These are phyloP conservation scores for Wasmannia auropunctata DNA, from an alignment of 1,140 invertebrate genomes.

Conservation along the genomic window DNA sequence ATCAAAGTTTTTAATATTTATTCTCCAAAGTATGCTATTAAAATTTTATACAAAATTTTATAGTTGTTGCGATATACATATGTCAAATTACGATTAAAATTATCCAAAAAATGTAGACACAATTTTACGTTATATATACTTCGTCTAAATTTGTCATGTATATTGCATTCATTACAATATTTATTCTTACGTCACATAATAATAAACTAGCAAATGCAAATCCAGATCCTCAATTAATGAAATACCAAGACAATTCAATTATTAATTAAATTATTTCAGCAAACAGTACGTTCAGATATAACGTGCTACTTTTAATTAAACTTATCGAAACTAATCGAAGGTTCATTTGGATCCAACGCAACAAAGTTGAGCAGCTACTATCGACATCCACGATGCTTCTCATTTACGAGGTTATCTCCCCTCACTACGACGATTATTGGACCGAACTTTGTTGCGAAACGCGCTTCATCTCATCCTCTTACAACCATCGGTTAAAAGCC, in stretches of 20 bases:
- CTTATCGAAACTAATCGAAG: neutral
- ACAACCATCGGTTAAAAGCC: neutral
- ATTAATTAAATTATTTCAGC: conserved; percentile 4
- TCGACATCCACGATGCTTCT: conserved; percentile 16
- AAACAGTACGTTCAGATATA: neutral
- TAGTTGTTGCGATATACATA: neutral
- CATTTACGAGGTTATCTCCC: conserved; percentile 36
- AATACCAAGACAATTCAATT: neutral
- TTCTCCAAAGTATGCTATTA: neutral
- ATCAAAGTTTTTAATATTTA: neutral
- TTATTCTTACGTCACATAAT: neutral
- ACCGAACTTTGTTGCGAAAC: conserved; percentile 34
- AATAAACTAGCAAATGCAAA: neutral
- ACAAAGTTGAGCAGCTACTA: neutral
- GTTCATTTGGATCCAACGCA: neutral
- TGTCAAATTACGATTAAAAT: neutral
- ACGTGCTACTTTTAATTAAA: conserved; percentile 14
- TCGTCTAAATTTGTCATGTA: neutral
- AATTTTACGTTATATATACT: neutral
- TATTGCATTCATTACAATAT: neutral
- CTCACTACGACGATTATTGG: conserved; percentile 3
- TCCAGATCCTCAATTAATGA: neutral
- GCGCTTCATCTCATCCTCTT: neutral
- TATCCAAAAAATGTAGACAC: neutral
- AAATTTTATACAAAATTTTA: neutral